Base-by-base conservation (phyloP, 1,140 invertebrate species). In the Megalonaias nervosa region DNA sequence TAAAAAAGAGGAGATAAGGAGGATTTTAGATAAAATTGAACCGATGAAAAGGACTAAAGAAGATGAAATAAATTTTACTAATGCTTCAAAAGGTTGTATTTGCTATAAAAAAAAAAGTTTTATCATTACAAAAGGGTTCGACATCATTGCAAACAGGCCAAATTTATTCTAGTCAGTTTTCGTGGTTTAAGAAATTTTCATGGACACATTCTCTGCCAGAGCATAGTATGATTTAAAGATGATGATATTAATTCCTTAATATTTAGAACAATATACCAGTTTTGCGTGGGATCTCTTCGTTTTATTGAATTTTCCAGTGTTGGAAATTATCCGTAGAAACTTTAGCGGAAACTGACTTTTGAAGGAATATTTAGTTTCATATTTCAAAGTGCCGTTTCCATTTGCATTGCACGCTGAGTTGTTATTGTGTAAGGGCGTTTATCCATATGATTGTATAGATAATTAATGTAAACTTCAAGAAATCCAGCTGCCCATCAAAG, bases 51-150 rank as follows among this genome's bases (percentile, higher is more conserved):
- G 1, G 5, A 66, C 55, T 59, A 48, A 59, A 26, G 55, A 26
- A 21, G 57, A 77, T 55, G 55, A 74, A 71, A 38, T 57, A 6
- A 16, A 57, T 26, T 74, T 81, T 66, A 16, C 69, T 3, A 58
- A 59, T 16, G 62, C 67, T 4, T n/a, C n/a, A 2, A 38, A 55
- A 55, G 71, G 73, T 62, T 67, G 66, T 60, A 67, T 74, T 26
- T 76, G 75, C 67, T 58, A 48, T 76, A 86, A 81, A 83, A 14
- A 23, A 67, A 61, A 75, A 19, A 68, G n/a, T n/a, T n/a, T 15
- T 38, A 66, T 23, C 13, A 65, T 23, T 67, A 71, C 16, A 56
- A 58, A 48, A 67, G 31, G n/a, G 74, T 57, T 11, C 57, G 67
- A 23, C 75, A 81, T 56, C 79, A 71, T 15, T 59, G n/a, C 59